Conservation (phyloP, 2,113 vertebrate genomes). For the Rhinolophus ferrumequinum region DNA sequence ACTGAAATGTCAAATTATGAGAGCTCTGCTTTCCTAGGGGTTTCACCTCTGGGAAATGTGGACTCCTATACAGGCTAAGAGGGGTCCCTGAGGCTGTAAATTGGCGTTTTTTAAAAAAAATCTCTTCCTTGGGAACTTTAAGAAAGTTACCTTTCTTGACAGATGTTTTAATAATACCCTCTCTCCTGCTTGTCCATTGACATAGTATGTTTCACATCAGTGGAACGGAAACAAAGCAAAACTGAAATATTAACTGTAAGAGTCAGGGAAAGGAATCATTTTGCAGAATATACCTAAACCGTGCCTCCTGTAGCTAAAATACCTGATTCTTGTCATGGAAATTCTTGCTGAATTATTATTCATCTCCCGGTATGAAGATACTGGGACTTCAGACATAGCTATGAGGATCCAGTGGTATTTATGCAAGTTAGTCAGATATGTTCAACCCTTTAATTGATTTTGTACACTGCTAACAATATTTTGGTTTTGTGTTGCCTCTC, state of each 20-base stretch:
- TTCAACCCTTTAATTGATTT: conserved; percentile 68
- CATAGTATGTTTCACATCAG: neutral
- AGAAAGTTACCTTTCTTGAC: neutral
- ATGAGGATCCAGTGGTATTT: neutral
- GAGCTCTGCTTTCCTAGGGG: neutral
- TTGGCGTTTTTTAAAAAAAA: neutral
- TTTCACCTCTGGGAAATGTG: neutral
- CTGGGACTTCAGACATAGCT: neutral
- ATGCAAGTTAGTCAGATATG: conserved; percentile 48
- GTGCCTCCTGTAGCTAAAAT: neutral
- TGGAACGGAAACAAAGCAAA: neutral
- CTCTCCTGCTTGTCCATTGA: neutral
- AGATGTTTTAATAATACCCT: neutral
- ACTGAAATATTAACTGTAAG: neutral
- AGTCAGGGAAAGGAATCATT: neutral
- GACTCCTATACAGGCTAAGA: neutral
- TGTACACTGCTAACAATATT: conserved; percentile 78
- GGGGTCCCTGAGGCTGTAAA: neutral
- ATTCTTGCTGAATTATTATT: neutral
- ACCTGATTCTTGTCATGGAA: neutral
- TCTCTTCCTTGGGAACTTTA: neutral
- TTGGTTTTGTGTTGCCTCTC: conserved; percentile 85
- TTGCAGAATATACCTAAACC: neutral
- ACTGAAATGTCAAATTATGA: neutral
- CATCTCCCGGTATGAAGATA: neutral